Percentiles rank a stretch among this genome's conserved stretches.
Conservation (phyloP, 1,140 invertebrate species). For the Drosophila oshimai region DNA sequence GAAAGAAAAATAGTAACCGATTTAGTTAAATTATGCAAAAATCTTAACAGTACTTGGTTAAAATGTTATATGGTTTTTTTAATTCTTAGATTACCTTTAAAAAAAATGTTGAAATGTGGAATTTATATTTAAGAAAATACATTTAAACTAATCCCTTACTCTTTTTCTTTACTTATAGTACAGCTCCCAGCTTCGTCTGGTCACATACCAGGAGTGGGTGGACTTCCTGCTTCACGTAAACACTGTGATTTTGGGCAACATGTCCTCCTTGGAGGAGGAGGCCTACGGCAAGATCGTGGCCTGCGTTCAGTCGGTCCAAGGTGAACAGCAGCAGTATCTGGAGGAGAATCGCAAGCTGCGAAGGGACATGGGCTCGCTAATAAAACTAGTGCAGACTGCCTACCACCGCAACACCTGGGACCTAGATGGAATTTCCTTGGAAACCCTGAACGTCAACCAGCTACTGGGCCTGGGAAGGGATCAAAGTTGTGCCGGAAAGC, state of each 20-base stretch:
- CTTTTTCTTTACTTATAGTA: not conserved
- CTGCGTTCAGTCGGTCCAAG: constrained; percentile 32
- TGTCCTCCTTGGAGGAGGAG: constrained; percentile 58
- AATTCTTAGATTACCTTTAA: too few species aligned
- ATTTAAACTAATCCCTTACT: too few species aligned
- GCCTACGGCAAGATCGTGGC: constrained; percentile 41
- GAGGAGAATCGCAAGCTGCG: constrained; percentile 57
- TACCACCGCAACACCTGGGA: constrained; percentile 55
- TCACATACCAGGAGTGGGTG: constrained; percentile 75
- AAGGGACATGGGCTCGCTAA: constrained; percentile 56
- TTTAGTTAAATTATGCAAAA: too few species aligned
- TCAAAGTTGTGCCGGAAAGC: constrained; percentile 31
- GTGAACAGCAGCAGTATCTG: constrained; percentile 43
- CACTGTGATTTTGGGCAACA: constrained; percentile 46
- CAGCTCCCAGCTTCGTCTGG: constrained; percentile 48
- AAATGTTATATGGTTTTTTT: too few species aligned
- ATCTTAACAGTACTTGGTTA: too few species aligned
- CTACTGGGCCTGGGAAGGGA: constrained; percentile 31
- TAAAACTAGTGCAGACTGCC: constrained; percentile 54
- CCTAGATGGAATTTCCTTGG: constrained; percentile 31
- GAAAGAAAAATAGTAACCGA: too few species aligned
- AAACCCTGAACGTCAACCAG: constrained; percentile 53
- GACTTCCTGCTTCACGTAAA: constrained; percentile 62
- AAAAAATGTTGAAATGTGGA: not conserved
- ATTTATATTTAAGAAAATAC: too few species aligned